Conservation (phyloP, 2,888 invertebrate genomes). For the Oscheius sp. region DNA sequence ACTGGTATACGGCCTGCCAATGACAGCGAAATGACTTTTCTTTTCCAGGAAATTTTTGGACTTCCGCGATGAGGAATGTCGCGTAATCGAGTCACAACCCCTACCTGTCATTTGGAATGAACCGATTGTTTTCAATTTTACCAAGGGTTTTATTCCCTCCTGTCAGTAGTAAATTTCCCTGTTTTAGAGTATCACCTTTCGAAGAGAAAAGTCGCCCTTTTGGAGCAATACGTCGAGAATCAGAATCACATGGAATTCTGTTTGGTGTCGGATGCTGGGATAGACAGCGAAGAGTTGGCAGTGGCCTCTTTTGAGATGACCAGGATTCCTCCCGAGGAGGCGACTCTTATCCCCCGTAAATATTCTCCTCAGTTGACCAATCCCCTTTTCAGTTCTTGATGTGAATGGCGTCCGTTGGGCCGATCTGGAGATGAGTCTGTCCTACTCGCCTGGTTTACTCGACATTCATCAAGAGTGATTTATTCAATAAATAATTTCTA, state of each 20-base stretch:
- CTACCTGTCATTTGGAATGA: constrained; percentile 42
- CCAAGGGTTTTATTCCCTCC: constrained; percentile 35
- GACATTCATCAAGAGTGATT: constrained; percentile 27
- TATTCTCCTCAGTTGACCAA: background rate
- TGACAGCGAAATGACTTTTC: background rate
- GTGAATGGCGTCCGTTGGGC: constrained; percentile 56
- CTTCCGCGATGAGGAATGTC: constrained; percentile 41
- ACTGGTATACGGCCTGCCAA: constrained; percentile 34
- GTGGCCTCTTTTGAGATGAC: constrained; percentile 57
- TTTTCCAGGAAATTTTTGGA: constrained; percentile 42
- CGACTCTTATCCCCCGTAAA: constrained; percentile 53
- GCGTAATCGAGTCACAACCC: constrained; percentile 36
- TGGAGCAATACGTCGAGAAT: constrained; percentile 66
- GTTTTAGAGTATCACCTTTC: constrained; percentile 65
- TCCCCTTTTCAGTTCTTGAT: constrained; percentile 57
- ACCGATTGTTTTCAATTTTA: constrained; percentile 32
- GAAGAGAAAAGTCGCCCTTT: constrained; percentile 55
- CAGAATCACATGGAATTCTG: constrained; percentile 61
- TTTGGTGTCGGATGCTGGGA: constrained; percentile 55
- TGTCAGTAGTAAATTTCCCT: too few relatives aligned
- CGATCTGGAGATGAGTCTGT: constrained; percentile 54
- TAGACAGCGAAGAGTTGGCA: constrained; percentile 60
- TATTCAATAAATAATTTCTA: constrained; percentile 13
- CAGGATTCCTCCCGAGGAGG: constrained; percentile 43
- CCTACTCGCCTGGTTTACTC: constrained; percentile 51